Evolutionary conservation across 2,888 invertebrate genomes (phyloP), one percentile per base, ranked within the genome.

Genomic region (Syrphus vitripennis): DNA sequence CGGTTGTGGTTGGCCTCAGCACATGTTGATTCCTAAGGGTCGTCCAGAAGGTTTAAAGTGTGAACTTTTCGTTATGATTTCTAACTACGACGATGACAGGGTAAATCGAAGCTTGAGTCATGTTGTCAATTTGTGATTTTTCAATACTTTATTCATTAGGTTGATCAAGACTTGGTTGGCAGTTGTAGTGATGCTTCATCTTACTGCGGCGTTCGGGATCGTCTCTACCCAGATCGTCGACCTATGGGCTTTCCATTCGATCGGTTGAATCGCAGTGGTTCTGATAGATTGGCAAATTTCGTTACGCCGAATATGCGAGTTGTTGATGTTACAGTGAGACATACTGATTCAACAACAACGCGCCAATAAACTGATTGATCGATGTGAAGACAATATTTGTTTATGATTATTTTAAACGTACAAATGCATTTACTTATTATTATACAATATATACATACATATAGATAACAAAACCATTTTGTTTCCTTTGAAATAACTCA

Each of bases 161-260:
- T 92, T 55, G 91, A 92, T 65, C 92, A 92, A 89, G 89, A 92
- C 65, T 86, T 92, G 14, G 90, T 90, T 16, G 92, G 93, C 50
- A 90, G 92, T 3, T 97, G 97, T 91, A 95, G 94, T 55, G 95
- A 96, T 90, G 96, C 97, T 0, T 94, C 95, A 67, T 96, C 96
- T 88, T 97, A 95, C 92, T 97, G 97, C 89, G 97, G 97, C 1
- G 93, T 97, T 19, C 94, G 95, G 72, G 96, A 96, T 50, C 50
- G 94, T 75, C 93, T 95, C 89, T 97, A 96, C 92, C 97, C 97
- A 0, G 97, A 97, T 92, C 94, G 94, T 42, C 94, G 96, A 76
- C 84, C 96, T 4, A 97, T 97, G 97, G 97, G 97, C 57, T 97
- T 94, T 93, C 97, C 97, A 12, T 97, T 97, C 93, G 97, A 97